These are phyloP conservation scores for Cetonia aurata DNA, from an alignment of 2,888 invertebrate genomes.

Conservation along the genomic window DNA sequence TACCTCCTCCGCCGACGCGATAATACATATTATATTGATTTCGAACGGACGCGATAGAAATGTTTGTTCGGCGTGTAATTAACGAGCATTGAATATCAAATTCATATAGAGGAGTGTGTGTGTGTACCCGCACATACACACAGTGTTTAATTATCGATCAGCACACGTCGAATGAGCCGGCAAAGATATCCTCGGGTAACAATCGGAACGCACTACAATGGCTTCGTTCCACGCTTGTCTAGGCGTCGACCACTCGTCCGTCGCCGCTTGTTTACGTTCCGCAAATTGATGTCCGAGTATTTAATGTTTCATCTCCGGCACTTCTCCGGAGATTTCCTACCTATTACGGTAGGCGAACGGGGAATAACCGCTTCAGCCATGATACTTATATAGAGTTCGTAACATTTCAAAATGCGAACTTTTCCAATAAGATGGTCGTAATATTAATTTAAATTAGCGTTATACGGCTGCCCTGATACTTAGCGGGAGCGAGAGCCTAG, in stretches of 20 bases:
- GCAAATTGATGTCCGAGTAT: background rate
- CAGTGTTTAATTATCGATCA: slow-evolving; percentile 31
- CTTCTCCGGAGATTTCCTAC: too few relatives aligned
- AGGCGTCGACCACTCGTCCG: background rate
- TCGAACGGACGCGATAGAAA: slow-evolving; percentile 1
- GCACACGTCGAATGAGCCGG: background rate
- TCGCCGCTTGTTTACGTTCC: background rate
- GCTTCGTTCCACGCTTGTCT: background rate
- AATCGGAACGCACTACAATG: slow-evolving; percentile 20
- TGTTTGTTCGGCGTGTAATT: slow-evolving; percentile 32
- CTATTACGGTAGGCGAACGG: too few relatives aligned
- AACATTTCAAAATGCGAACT: too few relatives aligned
- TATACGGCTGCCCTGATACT: too few relatives aligned
- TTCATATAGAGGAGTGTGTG: slow-evolving; percentile 21
- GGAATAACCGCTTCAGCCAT: too few relatives aligned
- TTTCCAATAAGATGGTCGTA: too few relatives aligned
- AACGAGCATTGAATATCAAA: slow-evolving; percentile 30
- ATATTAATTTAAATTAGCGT: too few relatives aligned
- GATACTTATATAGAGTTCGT: too few relatives aligned
- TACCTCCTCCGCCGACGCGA: background rate
- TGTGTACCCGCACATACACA: background rate
- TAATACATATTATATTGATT: slow-evolving; percentile 20
- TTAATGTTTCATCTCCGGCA: too few relatives aligned
- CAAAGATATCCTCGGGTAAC: slow-evolving; percentile 18
- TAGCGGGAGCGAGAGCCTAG: too few relatives aligned